Conservation (phyloP, 2,888 invertebrate species). For the Lasioglossum zephyrum region DNA sequence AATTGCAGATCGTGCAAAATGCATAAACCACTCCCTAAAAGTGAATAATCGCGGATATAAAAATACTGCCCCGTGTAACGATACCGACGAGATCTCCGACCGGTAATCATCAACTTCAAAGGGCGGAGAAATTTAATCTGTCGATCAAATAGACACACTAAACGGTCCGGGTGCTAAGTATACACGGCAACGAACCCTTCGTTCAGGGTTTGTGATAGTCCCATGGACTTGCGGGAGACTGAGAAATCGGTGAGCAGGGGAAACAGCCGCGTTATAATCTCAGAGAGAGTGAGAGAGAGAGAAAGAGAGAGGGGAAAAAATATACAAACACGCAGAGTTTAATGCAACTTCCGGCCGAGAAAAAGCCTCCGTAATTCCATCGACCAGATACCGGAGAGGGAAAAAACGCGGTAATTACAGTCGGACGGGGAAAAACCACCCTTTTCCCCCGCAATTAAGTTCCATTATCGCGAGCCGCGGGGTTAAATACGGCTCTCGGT, state of each 20-base stretch:
- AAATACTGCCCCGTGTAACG: background rate
- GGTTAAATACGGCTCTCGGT: conserved; percentile 32
- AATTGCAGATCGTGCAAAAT: background rate
- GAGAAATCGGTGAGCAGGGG: background rate
- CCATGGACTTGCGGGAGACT: background rate
- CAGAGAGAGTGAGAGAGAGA: background rate
- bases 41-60: background rate
- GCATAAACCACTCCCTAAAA: background rate
- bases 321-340: conserved; percentile 6
- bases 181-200: background rate
- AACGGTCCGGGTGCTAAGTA: background rate
- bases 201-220: background rate
- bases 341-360: conserved; percentile 21
- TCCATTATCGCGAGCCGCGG: conserved; percentile 42
- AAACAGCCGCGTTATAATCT: conserved; percentile 1
- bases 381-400: conserved; percentile 16
- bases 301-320: background rate
- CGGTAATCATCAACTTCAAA: background rate
- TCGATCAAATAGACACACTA: background rate
- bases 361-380: conserved; percentile 31
- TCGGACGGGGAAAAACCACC: conserved; percentile 17
- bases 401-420: conserved; percentile 40
- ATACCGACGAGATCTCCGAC: background rate
- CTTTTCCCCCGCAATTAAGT: conserved; percentile 44
- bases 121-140: background rate